Evolutionary conservation across 92 coral and sea anemone genomes (phyloP).

Genomic region (Meandrina meandrites): DNA sequence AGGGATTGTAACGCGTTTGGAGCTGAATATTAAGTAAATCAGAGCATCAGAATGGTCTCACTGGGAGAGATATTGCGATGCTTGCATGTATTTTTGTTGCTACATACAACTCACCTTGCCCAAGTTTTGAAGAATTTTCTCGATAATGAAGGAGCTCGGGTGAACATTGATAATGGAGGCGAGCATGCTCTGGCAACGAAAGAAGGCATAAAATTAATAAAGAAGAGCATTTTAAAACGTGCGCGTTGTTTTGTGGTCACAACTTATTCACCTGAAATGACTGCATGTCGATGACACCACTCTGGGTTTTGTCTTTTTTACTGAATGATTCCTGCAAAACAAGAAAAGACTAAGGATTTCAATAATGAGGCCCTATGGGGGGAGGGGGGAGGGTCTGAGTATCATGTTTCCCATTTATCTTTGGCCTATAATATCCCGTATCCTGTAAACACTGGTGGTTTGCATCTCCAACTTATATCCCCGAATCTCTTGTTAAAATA

Average conservation of each 20-base stretch:
- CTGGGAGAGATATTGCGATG: too few species aligned
- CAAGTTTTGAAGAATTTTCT: conserved; percentile 13
- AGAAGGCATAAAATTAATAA: background rate
- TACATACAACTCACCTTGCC: conserved; percentile 26
- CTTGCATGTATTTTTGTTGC: background rate
- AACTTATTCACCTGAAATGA: conserved; percentile 47
- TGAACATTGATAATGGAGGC: conserved; percentile 56
- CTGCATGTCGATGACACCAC: conserved; percentile 40
- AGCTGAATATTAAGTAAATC: too few species aligned
- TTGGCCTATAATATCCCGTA: too few species aligned
- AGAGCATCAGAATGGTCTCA: too few species aligned
- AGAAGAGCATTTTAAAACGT: background rate
- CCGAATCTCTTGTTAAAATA: too few species aligned
- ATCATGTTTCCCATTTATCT: too few species aligned
- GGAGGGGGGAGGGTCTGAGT: too few species aligned
- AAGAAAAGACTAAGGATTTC: background rate
- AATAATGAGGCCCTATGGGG: too few species aligned
- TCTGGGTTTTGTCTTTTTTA: conserved; percentile 44
- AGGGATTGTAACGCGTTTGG: too few species aligned
- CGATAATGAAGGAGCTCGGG: conserved; percentile 33
- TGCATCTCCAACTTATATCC: too few species aligned
- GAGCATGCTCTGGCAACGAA: conserved; percentile 48
- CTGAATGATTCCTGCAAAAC: conserved; percentile 44
- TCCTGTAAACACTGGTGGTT: too few species aligned
- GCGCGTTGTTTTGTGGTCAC: background rate